Percentiles rank a stretch among this genome's conserved stretches.
Evolutionary conservation across 2,797 vertebrate genomes (phyloP).

Genomic region (Rhinophrynus dorsalis): DNA sequence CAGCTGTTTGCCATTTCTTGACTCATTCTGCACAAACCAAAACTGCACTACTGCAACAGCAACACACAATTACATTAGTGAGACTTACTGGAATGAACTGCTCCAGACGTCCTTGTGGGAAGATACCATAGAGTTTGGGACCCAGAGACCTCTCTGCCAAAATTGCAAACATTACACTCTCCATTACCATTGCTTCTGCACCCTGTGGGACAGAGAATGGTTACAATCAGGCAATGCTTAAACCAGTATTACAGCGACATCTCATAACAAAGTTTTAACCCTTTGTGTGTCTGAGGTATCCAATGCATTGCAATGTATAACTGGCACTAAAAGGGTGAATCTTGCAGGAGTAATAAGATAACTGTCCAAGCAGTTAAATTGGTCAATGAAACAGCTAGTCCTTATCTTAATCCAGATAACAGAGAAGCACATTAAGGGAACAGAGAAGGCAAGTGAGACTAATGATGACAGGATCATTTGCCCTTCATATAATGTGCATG

Average conservation of each 20-base stretch:
- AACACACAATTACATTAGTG: too few relatives aligned
- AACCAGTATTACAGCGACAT: too few relatives aligned
- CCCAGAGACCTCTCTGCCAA: conserved; percentile 93
- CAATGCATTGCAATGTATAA: too few relatives aligned
- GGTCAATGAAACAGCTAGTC: conserved; percentile 5
- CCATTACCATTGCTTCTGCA: conserved; percentile 93
- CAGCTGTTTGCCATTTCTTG: too few relatives aligned
- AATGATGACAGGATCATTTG: conserved; percentile 2
- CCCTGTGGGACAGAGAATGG: conserved; percentile 70
- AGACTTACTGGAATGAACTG: conserved; percentile 92
- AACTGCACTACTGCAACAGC: too few relatives aligned
- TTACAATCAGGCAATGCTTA: neutral
- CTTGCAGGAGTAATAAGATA: neutral
- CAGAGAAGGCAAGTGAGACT: neutral
- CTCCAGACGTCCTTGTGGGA: conserved; percentile 94
- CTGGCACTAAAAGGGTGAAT: neutral
- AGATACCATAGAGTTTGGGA: conserved; percentile 96
- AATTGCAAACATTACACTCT: conserved; percentile 99
- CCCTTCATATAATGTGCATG: neutral
- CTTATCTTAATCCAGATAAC: conserved; percentile 9
- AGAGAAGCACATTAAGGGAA: neutral
- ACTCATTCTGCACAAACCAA: too few relatives aligned
- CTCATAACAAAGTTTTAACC: too few relatives aligned
- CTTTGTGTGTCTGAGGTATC: too few relatives aligned
- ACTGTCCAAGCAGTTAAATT: neutral